A percentile compares a stretch with the other conserved stretches of the same genome.
Evolutionary conservation across 2,113 vertebrate genomes (phyloP).

Genomic region (Cyphomyrus plagiostoma): DNA sequence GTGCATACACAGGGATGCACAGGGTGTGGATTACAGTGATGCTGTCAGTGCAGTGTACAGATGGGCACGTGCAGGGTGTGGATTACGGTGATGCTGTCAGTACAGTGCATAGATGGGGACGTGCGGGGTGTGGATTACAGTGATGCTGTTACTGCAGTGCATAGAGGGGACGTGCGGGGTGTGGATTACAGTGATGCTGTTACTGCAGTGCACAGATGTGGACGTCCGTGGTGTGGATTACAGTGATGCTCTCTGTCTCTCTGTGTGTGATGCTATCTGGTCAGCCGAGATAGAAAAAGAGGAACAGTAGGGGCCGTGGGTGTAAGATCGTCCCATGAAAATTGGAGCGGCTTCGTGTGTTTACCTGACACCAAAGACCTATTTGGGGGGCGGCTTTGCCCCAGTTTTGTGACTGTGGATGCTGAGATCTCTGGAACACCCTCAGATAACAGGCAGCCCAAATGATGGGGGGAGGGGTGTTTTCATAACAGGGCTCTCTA

Average conservation of each 20-base stretch:
- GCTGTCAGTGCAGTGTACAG: no score
- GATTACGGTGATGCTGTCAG: no score
- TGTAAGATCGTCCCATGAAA: not conserved
- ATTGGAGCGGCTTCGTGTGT: not conserved
- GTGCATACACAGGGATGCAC: fast-evolving
- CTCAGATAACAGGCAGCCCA: not conserved
- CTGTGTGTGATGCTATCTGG: not conserved
- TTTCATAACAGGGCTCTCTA: not conserved
- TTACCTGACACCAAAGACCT: no score
- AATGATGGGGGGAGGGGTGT: not conserved
- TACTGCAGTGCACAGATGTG: no score
- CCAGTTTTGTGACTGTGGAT: not conserved
- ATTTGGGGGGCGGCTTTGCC: not conserved
- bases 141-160: no score
- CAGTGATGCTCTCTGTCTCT: not conserved
- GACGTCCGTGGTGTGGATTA: not conserved
- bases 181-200: no score
- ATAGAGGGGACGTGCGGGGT: no score
- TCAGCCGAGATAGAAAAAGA: not conserved
- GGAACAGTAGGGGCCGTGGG: not conserved
- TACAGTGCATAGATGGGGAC: no score
- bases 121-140: no score
- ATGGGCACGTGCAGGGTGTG: no score
- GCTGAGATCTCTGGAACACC: not conserved
- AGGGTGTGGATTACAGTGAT: no score